Percentiles rank a stretch among this genome's conserved stretches.
These are phyloP conservation scores for Misgurnus mizolepis DNA, from an alignment of 2,113 vertebrate genomes.

Conservation along the genomic window DNA sequence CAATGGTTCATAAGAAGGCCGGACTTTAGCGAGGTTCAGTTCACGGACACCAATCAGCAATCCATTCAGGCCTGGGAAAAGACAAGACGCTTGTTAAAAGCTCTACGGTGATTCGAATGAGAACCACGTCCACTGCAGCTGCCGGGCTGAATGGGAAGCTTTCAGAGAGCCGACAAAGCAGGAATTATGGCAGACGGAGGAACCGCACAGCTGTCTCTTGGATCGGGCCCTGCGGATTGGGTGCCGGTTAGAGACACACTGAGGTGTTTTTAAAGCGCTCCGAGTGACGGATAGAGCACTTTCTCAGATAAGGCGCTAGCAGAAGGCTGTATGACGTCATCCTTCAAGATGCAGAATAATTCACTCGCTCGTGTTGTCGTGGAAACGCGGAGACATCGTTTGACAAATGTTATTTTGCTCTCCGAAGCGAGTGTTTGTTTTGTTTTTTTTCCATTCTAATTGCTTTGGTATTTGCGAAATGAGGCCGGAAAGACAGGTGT, in stretches of 20 bases:
- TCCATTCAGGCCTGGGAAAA: constrained; percentile 62
- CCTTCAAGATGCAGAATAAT: constrained; percentile 31
- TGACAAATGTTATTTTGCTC: constrained; percentile 65
- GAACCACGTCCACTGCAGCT: constrained; percentile 54
- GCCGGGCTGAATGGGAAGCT: constrained; percentile 50
- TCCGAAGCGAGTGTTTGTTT: constrained; percentile 40
- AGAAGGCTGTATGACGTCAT: constrained; percentile 28
- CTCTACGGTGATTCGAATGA: constrained; percentile 43
- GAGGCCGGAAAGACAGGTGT: constrained; percentile 11
- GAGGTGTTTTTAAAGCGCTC: constrained; percentile 2
- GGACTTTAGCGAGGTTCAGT: constrained; percentile 53
- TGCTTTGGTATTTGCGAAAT: constrained; percentile 48
- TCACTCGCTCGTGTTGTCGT: constrained; percentile 58
- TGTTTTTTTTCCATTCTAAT: constrained; percentile 19
- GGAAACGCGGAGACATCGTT: constrained; percentile 54
- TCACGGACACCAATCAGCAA: constrained; percentile 67
- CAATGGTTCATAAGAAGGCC: constrained; percentile 65
- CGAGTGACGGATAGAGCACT: not conserved
- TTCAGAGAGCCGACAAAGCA: constrained; percentile 54
- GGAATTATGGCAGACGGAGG: constrained; percentile 50
- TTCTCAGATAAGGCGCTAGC: constrained; percentile 7
- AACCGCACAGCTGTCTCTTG: constrained; percentile 47
- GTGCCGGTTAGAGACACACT: no score
- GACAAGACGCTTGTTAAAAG: constrained; percentile 43
- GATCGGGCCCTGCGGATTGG: not conserved